phyloP scores from a whole-genome alignment of 2,888 invertebrate genomes.

The Drosophila setosimentum region DNA sequence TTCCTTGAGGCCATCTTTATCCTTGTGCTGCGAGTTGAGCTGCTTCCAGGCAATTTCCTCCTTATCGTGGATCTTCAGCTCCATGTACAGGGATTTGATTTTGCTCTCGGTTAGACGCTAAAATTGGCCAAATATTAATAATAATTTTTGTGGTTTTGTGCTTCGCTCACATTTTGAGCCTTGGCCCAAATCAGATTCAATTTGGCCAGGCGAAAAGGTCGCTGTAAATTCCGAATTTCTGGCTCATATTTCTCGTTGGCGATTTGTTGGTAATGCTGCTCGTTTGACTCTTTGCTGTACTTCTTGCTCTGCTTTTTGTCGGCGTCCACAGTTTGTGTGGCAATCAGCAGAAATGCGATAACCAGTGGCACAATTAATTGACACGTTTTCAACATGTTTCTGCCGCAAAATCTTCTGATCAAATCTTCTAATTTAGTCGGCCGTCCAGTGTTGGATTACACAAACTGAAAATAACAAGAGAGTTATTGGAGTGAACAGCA shows the following conservation, averaged over 20 bases:
- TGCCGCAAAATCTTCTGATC: slow-evolving; percentile 30
- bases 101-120: slow-evolving; percentile 93
- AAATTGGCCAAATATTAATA: neutral
- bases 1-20: slow-evolving; percentile 94
- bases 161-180: slow-evolving; percentile 91
- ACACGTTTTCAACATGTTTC: slow-evolving; percentile 56
- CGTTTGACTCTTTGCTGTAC: slow-evolving; percentile 82
- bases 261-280: slow-evolving; percentile 66
- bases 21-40: slow-evolving; percentile 92
- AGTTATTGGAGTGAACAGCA: slow-evolving; percentile 7
- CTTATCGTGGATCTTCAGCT: slow-evolving; percentile 96
- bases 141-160: neutral
- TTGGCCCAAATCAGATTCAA: slow-evolving; percentile 95
- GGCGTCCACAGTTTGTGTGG: slow-evolving; percentile 46
- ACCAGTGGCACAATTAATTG: slow-evolving; percentile 40
- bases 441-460: slow-evolving; percentile 13
- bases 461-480: neutral
- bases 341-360: slow-evolving; percentile 49
- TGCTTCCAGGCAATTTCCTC: slow-evolving; percentile 95
- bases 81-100: slow-evolving; percentile 93
- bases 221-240: slow-evolving; percentile 90
- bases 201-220: slow-evolving; percentile 96
- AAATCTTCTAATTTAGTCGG: slow-evolving; percentile 26
- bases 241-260: slow-evolving; percentile 84
- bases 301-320: slow-evolving; percentile 80